Evolutionary conservation across 2,797 vertebrate species (phyloP).

Genomic region (Diceros bicornis): DNA sequence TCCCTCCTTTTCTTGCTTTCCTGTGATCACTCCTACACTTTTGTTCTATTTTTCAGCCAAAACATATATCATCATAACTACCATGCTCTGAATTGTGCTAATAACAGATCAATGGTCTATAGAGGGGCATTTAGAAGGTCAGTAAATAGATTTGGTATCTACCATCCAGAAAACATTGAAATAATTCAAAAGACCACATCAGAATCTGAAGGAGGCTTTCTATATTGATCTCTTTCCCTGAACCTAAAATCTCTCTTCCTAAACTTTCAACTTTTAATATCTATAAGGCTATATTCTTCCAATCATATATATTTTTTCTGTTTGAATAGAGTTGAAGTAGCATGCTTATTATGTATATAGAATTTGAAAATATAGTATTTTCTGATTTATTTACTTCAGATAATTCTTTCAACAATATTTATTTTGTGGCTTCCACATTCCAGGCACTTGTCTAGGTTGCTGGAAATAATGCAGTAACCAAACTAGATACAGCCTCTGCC

Average conservation of each 20-base stretch:
- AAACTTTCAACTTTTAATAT: not conserved
- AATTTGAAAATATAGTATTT: not conserved
- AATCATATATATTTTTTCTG: not conserved
- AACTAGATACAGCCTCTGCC: not conserved
- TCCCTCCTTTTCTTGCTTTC: not conserved
- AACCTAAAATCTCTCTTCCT: not conserved
- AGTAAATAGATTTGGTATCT: not conserved
- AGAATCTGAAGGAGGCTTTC: not conserved
- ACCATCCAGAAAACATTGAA: not conserved
- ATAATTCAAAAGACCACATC: not conserved
- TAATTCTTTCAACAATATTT: not conserved
- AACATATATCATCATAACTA: not conserved
- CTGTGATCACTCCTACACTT: not conserved
- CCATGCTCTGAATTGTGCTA: not conserved
- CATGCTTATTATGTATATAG: not conserved
- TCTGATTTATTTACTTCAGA: not conserved
- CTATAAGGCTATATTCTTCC: not conserved
- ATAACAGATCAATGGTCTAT: not conserved
- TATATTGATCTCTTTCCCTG: not conserved
- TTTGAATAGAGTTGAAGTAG: slow-evolving; percentile 31
- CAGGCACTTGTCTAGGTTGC: not conserved
- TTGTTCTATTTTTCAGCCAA: not conserved
- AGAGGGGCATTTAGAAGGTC: not conserved
- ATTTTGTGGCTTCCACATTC: not conserved
- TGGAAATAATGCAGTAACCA: not conserved